Conservation (phyloP, 2,113 vertebrate species). For the Poecilia latipinna region DNA sequence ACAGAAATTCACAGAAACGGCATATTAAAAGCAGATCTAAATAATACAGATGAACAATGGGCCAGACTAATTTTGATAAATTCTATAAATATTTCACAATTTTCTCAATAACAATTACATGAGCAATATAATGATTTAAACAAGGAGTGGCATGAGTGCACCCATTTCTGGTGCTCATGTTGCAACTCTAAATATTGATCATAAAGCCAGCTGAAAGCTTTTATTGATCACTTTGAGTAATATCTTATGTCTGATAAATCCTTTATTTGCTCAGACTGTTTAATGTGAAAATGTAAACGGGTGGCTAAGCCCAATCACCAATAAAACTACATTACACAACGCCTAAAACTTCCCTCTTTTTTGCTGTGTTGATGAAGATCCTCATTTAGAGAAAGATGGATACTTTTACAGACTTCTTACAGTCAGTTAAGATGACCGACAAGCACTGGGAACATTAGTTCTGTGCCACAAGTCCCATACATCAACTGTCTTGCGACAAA, state of each 20-base stretch:
- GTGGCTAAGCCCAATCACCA: constrained; percentile 30
- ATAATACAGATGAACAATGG: neutral
- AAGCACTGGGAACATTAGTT: constrained; percentile 76
- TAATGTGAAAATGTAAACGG: constrained; percentile 31
- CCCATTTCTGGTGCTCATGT: neutral
- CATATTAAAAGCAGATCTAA: neutral
- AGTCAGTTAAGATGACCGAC: constrained; percentile 78
- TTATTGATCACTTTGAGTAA: neutral
- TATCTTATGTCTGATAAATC: neutral
- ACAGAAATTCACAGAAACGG: neutral
- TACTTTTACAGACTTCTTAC: constrained; percentile 69
- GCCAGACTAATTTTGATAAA: neutral
- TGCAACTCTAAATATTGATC: neutral
- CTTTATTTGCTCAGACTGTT: neutral
- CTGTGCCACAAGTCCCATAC: constrained; percentile 73
- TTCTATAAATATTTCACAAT: neutral
- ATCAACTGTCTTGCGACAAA: constrained; percentile 74
- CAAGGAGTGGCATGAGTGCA: neutral
- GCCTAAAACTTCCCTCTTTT: constrained; percentile 38
- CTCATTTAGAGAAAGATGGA: constrained; percentile 44
- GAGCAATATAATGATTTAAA: neutral
- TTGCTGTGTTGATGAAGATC: constrained; percentile 47
- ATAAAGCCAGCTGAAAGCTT: neutral
- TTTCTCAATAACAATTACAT: neutral
- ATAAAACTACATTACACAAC: constrained; percentile 36